Conservation (phyloP, 2,113 vertebrate genomes). For the Gorsachius goisagi region DNA sequence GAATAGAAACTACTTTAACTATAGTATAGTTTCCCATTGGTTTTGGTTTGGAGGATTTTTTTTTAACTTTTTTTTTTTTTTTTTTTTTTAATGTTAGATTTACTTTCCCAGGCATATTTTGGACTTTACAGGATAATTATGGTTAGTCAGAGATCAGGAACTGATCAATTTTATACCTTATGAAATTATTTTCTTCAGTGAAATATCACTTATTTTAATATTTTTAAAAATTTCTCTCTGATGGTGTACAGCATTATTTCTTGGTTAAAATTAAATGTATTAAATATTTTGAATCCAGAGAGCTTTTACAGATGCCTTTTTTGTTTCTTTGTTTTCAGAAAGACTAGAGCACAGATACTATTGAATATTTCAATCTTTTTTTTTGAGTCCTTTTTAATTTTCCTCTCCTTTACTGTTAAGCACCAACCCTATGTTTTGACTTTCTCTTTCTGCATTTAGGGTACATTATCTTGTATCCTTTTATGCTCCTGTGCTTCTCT, state of each 20-base stretch:
- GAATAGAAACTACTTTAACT: background rate
- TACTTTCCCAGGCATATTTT: background rate
- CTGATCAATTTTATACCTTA: background rate
- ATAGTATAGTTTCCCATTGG: background rate
- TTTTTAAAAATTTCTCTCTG: background rate
- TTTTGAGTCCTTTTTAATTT: background rate
- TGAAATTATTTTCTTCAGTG: background rate
- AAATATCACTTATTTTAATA: background rate
- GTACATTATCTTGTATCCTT: constrained; percentile 18
- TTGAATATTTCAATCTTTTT: background rate
- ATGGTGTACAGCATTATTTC: background rate
- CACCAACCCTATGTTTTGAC: background rate
- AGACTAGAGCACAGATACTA: background rate
- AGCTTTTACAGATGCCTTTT: background rate
- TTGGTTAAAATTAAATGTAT: background rate
- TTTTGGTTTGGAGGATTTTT: too few species aligned
- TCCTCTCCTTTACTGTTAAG: background rate
- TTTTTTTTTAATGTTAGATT: background rate
- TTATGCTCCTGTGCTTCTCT: constrained; percentile 12
- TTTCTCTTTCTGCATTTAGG: constrained; percentile 3
- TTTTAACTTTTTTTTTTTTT: too few species aligned
- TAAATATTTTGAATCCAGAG: background rate
- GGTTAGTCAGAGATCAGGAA: background rate
- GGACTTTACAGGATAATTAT: background rate
- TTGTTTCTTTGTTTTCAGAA: background rate